Evolutionary conservation across 2,113 vertebrate species (phyloP).

Genomic region (Neolamprologus toae): DNA sequence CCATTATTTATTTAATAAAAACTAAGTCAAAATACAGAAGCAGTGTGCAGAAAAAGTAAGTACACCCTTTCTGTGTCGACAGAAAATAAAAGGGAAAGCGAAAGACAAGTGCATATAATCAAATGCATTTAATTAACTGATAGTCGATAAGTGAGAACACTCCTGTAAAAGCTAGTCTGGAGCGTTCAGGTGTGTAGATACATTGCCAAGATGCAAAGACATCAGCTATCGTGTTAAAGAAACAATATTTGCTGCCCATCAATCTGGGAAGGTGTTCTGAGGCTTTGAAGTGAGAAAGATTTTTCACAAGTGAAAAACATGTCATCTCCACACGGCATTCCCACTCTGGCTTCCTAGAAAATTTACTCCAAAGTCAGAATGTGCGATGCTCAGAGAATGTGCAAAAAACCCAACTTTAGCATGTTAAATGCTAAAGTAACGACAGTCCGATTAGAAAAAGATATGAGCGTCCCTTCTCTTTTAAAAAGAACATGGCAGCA

Average conservation of each 20-base stretch:
- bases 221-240: background rate
- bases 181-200: background rate
- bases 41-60: background rate
- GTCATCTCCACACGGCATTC: fast-evolving
- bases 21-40: background rate
- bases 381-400: background rate
- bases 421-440: background rate
- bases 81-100: fast-evolving
- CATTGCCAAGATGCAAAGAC: background rate
- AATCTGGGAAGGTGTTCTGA: background rate
- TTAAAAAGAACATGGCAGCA: fast-evolving
- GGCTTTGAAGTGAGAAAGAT: background rate
- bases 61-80: background rate
- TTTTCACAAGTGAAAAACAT: background rate
- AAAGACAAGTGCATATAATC: background rate
- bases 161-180: background rate
- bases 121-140: background rate
- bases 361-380: background rate
- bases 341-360: background rate
- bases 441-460: background rate
- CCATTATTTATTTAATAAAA: background rate
- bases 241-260: background rate
- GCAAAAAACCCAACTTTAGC: background rate
- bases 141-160: background rate
- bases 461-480: fast-evolving